Evolutionary conservation across 2,888 invertebrate genomes (phyloP).

Genomic region (Nipponacmea schrenckii): DNA sequence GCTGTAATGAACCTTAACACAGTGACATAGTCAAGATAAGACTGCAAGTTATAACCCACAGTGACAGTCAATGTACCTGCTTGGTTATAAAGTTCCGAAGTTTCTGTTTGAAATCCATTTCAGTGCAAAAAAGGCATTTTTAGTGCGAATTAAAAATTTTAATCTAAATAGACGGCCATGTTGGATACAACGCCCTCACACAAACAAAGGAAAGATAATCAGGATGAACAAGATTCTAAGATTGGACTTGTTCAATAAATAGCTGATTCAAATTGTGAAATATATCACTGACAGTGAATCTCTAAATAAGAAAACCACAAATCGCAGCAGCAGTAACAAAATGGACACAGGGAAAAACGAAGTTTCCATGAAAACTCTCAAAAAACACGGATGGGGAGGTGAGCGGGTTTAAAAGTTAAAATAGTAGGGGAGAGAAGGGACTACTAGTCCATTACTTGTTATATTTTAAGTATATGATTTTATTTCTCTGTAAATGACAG

Average conservation of each 20-base stretch:
- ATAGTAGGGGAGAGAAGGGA: too few relatives aligned
- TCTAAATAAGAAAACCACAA: neutral
- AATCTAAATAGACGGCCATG: slow-evolving; percentile 18
- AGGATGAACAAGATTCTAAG: neutral
- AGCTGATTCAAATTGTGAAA: neutral
- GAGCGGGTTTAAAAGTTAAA: slow-evolving; percentile 4
- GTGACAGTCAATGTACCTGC: slow-evolving; percentile 38
- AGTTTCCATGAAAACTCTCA: slow-evolving; percentile 33
- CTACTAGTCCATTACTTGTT: too few relatives aligned
- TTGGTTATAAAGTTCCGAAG: slow-evolving; percentile 55
- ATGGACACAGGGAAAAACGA: neutral
- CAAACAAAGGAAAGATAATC: slow-evolving; percentile 14
- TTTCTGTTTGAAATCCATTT: slow-evolving; percentile 59
- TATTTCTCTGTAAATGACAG: too few relatives aligned
- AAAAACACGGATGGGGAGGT: slow-evolving; percentile 45
- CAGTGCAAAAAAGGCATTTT: neutral
- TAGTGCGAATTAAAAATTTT: slow-evolving; percentile 25
- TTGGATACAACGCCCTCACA: slow-evolving; percentile 15
- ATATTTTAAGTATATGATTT: too few relatives aligned
- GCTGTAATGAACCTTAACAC: neutral
- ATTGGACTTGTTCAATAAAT: slow-evolving; percentile 1
- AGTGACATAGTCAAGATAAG: neutral
- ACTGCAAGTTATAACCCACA: neutral
- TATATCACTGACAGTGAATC: neutral
- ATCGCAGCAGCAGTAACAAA: neutral